A percentile compares a stretch with the other conserved stretches of the same genome.
phyloP scores from a whole-genome alignment of 2,113 vertebrate species.

The Pelmatolapia mariae region DNA sequence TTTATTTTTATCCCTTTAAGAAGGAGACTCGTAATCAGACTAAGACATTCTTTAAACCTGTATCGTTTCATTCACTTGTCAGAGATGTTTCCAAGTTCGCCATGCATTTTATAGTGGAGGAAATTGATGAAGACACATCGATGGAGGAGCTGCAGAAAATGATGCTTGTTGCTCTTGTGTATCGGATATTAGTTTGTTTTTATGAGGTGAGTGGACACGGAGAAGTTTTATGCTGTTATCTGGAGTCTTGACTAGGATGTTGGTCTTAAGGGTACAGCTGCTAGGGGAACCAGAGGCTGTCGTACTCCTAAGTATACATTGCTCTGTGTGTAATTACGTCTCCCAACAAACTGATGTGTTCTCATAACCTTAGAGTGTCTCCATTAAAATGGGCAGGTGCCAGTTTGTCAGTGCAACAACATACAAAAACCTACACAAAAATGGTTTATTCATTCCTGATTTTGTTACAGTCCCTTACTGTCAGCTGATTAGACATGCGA shows the following conservation, averaged over 20 bases:
- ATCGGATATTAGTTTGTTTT: slow-evolving; percentile 93
- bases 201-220: slow-evolving; percentile 82
- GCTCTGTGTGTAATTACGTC: neutral
- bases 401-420: neutral
- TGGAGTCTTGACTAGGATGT: neutral
- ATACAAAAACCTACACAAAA: neutral
- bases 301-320: neutral
- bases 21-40: neutral
- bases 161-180: slow-evolving; percentile 96
- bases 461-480: neutral
- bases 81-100: slow-evolving; percentile 98
- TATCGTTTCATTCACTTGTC: neutral
- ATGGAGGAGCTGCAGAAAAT: slow-evolving; percentile 99
- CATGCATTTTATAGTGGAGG: slow-evolving; percentile 98
- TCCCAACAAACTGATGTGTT: neutral
- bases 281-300: neutral
- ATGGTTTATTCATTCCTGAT: neutral
- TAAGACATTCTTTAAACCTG: neutral
- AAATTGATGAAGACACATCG: slow-evolving; percentile 97
- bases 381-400: neutral
- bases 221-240: neutral
- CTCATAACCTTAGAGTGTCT: neutral
- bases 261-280: neutral
- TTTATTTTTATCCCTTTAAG: neutral
- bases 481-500: neutral